Evolutionary conservation across 1,140 invertebrate species (phyloP), one percentile per base, ranked within the genome.

Genomic region (Plectrocnemia conspersa): DNA sequence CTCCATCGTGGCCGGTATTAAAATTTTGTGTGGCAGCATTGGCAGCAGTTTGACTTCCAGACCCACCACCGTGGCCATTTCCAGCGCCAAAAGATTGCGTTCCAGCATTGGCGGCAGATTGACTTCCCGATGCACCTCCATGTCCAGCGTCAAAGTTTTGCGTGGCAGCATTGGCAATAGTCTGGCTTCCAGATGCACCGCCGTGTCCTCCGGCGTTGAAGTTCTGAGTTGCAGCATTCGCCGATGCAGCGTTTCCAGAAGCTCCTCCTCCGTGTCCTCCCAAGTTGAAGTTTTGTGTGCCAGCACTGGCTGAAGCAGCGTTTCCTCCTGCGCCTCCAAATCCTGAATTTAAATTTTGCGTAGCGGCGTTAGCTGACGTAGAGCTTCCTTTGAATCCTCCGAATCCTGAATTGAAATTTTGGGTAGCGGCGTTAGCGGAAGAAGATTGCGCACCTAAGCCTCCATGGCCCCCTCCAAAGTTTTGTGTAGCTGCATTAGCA

Each of bases 391-490:
- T n/a, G n/a, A n/a, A n/a, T n/a, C 46, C 46, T 35, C 33, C 29
- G 15, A 21, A 36, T 35, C 46, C 46, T n/a, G n/a, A n/a, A n/a
- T n/a, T n/a, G n/a, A n/a, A n/a, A n/a, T n/a, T n/a, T n/a, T n/a
- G n/a, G n/a, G n/a, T n/a, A n/a, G n/a, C n/a, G n/a, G n/a, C 44
- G 25, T 10, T 13, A 15, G 6, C 10, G 25, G 44, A 27, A 11
- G 9, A 11, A 4, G 11, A 11, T 22, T 9, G 32, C n/a, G n/a
- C n/a, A 18, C 50, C n/a, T n/a, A n/a, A n/a, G 38, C 50, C 50
- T 29, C 50, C 49, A 15, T 52, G 13, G 0, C 52, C 52, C 11
- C 52, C 52, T 11, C 52, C 44, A 24, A 38, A 46, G 16, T 44
- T n/a, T 32, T 32, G 27, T n/a, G n/a, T n/a, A n/a, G n/a, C n/a